Base-by-base conservation (phyloP, 2,888 invertebrate genomes). In the Salpingus planirostris region DNA sequence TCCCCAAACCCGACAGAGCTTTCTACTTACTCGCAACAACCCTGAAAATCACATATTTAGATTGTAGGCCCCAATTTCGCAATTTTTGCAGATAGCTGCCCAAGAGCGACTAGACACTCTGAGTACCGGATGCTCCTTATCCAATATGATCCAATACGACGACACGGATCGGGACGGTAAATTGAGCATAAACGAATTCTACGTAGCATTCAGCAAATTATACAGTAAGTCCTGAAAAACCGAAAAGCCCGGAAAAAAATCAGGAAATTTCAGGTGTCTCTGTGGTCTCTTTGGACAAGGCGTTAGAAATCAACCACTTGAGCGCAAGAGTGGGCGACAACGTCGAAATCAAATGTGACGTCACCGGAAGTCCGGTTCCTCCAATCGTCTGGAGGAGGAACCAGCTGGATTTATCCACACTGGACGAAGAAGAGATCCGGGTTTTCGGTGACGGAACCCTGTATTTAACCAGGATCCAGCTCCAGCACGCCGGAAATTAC, bases 301-400 rank as follows among this genome's bases (percentile, higher is more conserved):
- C 78, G 12, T 65, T 82, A 31, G 78, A 80, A 57, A 72, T 76
- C 29, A 80, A 80, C 56, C 75, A 76, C 48, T 68, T 82, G 36
- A 72, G 77, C 15, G 81, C 81, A 2, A 69, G 79, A 27, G 78
- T 81, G 11, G 81, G 80, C 14, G 82, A 82, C 60, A 83, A 82
- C 57, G 76, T 84, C 29, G 82, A 83, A 61, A 76, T 84, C 47
- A 80, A 80, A 57, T 84, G 84, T 59, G 82, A 82, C 60, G 78
- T 83, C 27, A 76, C 74, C 13, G 80, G 79, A 10, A 76, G 76
- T 11, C 80, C 80, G 8, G 73, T 76, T 4, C 76, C 78, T 2
- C 77, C 78, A 10, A 73, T 83, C 30, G 72, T 82, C 25, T 84
- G 84, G 84, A 68, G 74, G 39, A 68, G 82, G 38, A 75, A 80